phyloP scores from a whole-genome alignment of 2,113 vertebrate species.

The Ammodytes dubius region DNA sequence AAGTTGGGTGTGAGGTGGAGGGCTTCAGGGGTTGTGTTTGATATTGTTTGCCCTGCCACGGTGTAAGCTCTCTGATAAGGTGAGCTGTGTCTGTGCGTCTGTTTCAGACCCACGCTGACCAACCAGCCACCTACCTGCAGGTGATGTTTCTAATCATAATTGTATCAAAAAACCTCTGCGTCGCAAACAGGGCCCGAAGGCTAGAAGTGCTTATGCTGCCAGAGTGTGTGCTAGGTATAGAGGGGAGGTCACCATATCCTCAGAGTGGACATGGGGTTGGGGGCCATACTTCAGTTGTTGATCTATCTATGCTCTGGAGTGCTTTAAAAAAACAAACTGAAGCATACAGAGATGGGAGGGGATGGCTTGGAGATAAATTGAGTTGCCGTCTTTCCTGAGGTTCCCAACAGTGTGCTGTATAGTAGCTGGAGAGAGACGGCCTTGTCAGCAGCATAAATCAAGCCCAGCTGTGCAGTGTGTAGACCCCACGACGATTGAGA shows the following conservation, averaged over 20 bases:
- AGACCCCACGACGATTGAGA: slow-evolving; percentile 64
- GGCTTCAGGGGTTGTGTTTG: slow-evolving; percentile 44
- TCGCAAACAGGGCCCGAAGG: slow-evolving; percentile 44
- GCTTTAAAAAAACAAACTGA: slow-evolving; percentile 73
- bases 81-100: slow-evolving; percentile 51
- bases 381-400: slow-evolving; percentile 78
- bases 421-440: slow-evolving; percentile 79
- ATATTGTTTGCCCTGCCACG: slow-evolving; percentile 36
- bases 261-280: slow-evolving; percentile 68
- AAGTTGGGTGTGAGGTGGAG: slow-evolving; percentile 9
- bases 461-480: slow-evolving; percentile 69
- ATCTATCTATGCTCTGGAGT: slow-evolving; percentile 74
- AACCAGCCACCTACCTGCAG: slow-evolving; percentile 72
- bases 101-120: slow-evolving; percentile 45
- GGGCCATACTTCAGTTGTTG: slow-evolving; percentile 65
- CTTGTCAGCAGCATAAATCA: slow-evolving; percentile 86
- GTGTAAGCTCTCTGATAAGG: slow-evolving; percentile 62
- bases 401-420: slow-evolving; percentile 64
- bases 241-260: slow-evolving; percentile 79
- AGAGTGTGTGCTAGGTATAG: slow-evolving; percentile 39
- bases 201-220: slow-evolving; percentile 46
- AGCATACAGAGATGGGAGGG: slow-evolving; percentile 56
- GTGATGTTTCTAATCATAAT: slow-evolving; percentile 77
- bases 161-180: slow-evolving; percentile 72
- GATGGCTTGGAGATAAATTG: slow-evolving; percentile 82